Evolutionary conservation across 2,888 invertebrate genomes (phyloP), one percentile per base, ranked within the genome.

Genomic region (Phasia obesa): DNA sequence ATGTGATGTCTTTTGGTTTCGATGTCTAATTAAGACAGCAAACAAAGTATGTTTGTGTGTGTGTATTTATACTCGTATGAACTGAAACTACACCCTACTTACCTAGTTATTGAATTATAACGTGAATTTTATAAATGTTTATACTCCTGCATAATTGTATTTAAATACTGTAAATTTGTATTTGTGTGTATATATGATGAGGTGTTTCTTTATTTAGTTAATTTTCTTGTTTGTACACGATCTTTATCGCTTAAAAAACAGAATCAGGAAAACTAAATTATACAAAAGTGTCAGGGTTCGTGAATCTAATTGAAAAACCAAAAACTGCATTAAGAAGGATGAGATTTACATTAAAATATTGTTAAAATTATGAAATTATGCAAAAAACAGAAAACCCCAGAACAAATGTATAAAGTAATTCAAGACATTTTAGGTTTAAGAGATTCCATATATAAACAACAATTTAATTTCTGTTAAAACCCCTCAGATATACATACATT

Each of bases 21-120:
- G 60, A 23, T 38, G 38, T 73, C 75, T 83, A 82, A 82, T 82
- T 83, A 67, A 83, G 79, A 76, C 71, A 67, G 23, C 55, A 73
- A 60, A 44, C 27, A 57, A 27, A 11, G 17, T 19, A 15, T 31
- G 19, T 23, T 17, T 42, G 15, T 23, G 25, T 35, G 17, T 19
- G 7, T 31, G 19, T 23, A 25, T 42, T 23, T 23, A 42, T 35
- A 31, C 21, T 13, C 1, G 19, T 2, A 4, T 27, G 15, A 3
- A 2, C 17, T 19, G 1, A 1, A 47, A 47, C 38, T 31, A 47
- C n/a, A 59, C 57, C 60, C 2, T 17, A 42, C n/a, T 60, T 60
- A 31, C 21, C 35, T 65, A 47, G 47, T 65, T 25, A 27, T 55
- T 21, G 59, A 59, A 57, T 47, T 13, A 47, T 49, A 38, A 38